These are phyloP conservation scores for Tetanocera ferruginea DNA, from an alignment of 2,888 invertebrate species.

Conservation along the genomic window DNA sequence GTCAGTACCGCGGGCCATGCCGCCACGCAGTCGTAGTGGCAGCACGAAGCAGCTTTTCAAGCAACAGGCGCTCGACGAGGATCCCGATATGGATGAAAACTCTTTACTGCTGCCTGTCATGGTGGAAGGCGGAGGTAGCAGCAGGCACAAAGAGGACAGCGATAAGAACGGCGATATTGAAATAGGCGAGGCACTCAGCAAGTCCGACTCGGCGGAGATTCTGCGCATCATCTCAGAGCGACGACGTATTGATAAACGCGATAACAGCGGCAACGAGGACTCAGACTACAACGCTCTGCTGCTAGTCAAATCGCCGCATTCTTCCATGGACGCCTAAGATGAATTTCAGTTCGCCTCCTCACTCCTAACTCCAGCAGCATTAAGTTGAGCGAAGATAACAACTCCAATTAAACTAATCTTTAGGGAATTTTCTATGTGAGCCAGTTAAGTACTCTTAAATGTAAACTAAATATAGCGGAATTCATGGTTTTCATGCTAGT, in stretches of 20 bases:
- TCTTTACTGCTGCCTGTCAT: constrained; percentile 69
- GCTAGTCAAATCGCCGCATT: constrained; percentile 66
- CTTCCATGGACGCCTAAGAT: constrained; percentile 60
- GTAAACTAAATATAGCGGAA: constrained; percentile 58
- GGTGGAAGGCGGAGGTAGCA: constrained; percentile 38
- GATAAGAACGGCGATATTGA: constrained; percentile 27
- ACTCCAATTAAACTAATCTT: constrained; percentile 44
- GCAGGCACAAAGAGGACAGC: constrained; percentile 9
- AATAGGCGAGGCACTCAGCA: constrained; percentile 56
- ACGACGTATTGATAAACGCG: constrained; percentile 66
- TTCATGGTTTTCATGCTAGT: constrained; percentile 60
- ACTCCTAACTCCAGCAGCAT: neutral
- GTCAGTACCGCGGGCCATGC: constrained; percentile 68
- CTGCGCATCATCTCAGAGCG: constrained; percentile 69
- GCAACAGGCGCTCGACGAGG: constrained; percentile 73
- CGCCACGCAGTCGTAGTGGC: constrained; percentile 68
- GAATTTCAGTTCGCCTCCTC: neutral
- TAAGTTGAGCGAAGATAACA: neutral
- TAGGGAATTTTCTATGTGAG: constrained; percentile 58
- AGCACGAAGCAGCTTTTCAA: constrained; percentile 75
- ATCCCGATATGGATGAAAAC: constrained; percentile 71
- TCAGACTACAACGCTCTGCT: constrained; percentile 68
- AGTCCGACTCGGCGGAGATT: constrained; percentile 69
- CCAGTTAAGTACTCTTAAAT: constrained; percentile 23
- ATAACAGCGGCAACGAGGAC: constrained; percentile 67